A percentile compares a stretch with the other conserved stretches of the same genome.
Evolutionary conservation across 2,113 vertebrate species (phyloP).

Genomic region (Peromyscus californicus): DNA sequence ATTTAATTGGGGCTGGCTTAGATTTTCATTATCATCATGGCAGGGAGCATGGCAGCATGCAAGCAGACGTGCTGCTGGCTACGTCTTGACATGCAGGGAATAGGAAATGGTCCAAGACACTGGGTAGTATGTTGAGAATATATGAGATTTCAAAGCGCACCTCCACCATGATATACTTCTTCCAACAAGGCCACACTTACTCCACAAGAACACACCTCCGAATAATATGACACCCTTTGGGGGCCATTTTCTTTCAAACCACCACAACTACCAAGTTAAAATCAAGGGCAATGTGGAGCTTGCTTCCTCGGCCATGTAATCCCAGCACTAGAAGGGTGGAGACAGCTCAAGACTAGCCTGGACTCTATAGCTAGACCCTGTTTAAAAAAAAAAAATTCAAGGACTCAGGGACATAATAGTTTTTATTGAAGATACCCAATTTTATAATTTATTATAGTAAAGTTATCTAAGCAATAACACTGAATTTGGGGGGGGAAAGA

Average conservation of each 20-base stretch:
- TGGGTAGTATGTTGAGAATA: not conserved
- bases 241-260: not conserved
- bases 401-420: not conserved
- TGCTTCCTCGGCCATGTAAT: not conserved
- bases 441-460: slow-evolving; percentile 49
- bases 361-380: not conserved
- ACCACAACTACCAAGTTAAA: not conserved
- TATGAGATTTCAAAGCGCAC: not conserved
- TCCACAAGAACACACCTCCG: not conserved
- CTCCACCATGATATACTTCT: not conserved
- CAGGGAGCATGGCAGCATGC: not conserved
- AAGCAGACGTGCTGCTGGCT: not conserved
- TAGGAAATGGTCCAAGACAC: not conserved
- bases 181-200: not conserved
- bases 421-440: slow-evolving; percentile 15
- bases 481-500: not conserved
- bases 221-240: not conserved
- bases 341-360: not conserved
- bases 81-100: not conserved
- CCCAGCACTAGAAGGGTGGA: not conserved
- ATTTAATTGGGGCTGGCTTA: not conserved
- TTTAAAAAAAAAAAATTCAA: not conserved
- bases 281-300: not conserved
- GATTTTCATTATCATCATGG: not conserved
- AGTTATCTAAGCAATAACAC: slow-evolving; percentile 5